Evolutionary conservation across 2,797 vertebrate species (phyloP).

Genomic region (Channa striata): DNA sequence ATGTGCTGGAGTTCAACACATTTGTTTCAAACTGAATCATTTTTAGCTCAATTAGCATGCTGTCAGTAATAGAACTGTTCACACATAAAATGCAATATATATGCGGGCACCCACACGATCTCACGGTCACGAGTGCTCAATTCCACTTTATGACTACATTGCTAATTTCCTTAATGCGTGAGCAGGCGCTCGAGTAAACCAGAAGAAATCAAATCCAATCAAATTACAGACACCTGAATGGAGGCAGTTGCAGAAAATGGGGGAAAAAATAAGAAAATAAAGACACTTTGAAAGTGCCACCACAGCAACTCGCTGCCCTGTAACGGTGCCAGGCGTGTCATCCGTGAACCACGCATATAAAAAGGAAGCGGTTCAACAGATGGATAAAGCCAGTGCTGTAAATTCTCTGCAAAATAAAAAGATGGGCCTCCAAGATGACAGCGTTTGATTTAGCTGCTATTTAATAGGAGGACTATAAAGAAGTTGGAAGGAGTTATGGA

Average conservation of each 20-base stretch:
- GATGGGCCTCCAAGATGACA: conserved; percentile 38
- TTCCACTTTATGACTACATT: conserved; percentile 38
- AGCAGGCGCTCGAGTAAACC: conserved; percentile 27
- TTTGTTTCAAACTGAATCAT: conserved; percentile 35
- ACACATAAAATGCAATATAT: conserved; percentile 7
- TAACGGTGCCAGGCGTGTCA: conserved; percentile 44
- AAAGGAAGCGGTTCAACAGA: conserved; percentile 39
- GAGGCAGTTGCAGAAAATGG: conserved; percentile 10
- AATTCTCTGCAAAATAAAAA: conserved; percentile 46
- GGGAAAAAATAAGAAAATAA: not conserved
- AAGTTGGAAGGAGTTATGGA: conserved; percentile 32
- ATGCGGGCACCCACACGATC: conserved; percentile 29
- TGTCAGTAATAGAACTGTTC: conserved; percentile 16
- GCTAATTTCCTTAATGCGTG: conserved; percentile 60
- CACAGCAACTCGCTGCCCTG: conserved; percentile 27
- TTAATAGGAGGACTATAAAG: conserved; percentile 52
- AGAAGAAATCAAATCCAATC: conserved; percentile 48
- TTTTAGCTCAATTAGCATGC: conserved; percentile 41
- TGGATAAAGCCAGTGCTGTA: conserved; percentile 17
- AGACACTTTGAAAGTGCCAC: conserved; percentile 1
- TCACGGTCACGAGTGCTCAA: conserved; percentile 34
- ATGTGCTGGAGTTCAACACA: not conserved
- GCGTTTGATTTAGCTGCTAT: conserved; percentile 59
- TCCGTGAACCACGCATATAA: conserved; percentile 54
- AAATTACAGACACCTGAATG: conserved; percentile 51